These are phyloP conservation scores for Linyphia triangularis DNA, from an alignment of 2,888 invertebrate species.

Conservation along the genomic window DNA sequence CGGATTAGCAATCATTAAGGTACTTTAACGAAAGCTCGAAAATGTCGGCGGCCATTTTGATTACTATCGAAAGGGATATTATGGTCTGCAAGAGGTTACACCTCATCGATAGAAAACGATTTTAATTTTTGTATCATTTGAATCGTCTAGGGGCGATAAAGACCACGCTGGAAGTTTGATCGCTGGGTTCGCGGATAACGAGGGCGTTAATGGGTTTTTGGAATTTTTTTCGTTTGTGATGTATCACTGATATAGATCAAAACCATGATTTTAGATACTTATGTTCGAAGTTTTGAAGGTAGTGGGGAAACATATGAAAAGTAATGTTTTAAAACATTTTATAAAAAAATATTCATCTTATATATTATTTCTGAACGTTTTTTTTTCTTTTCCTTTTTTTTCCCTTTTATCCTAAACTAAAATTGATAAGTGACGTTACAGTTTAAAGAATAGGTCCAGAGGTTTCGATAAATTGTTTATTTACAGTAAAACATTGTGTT, in stretches of 20 bases:
- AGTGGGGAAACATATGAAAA: too few species aligned
- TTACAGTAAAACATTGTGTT: too few species aligned
- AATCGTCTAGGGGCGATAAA: constrained; percentile 31
- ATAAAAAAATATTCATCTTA: too few species aligned
- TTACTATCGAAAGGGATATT: constrained; percentile 44
- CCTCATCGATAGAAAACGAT: background rate
- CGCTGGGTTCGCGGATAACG: constrained; percentile 31
- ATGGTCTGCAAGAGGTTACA: constrained; percentile 35
- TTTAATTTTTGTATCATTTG: constrained; percentile 40
- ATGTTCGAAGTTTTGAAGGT: too few species aligned
- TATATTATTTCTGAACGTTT: too few species aligned
- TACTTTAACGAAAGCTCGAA: constrained; percentile 49
- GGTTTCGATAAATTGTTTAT: too few species aligned
- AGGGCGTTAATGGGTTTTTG: constrained; percentile 2
- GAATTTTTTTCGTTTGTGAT: background rate
- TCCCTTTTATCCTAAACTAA: too few species aligned
- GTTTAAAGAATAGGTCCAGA: too few species aligned
- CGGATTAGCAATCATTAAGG: constrained; percentile 64
- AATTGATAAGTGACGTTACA: too few species aligned
- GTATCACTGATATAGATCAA: background rate
- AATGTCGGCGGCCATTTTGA: constrained; percentile 40
- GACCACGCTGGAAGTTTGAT: background rate
- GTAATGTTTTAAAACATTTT: too few species aligned
- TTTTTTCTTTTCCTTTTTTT: too few species aligned
- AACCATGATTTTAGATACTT: background rate